Conservation (phyloP, 2,888 invertebrate species). For the Xestia rhomboidea region DNA sequence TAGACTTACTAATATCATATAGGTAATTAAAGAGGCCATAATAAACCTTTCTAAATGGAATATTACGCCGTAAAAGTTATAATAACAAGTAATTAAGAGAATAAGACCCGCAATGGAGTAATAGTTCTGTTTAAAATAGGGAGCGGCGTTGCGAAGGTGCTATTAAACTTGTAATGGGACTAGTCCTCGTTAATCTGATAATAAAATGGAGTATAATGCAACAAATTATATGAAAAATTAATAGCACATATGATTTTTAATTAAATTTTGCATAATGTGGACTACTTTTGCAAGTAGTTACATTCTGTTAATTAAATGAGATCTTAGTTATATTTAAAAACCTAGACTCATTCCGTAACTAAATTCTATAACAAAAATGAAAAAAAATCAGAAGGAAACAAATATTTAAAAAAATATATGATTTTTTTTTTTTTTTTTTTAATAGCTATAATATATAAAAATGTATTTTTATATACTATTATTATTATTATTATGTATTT, state of each 20-base stretch:
- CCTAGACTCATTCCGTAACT: not conserved
- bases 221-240: not conserved
- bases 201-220: constrained; percentile 11
- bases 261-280: not conserved
- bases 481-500: too few relatives aligned
- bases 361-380: not conserved
- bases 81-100: constrained; percentile 59
- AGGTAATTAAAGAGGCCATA: constrained; percentile 45
- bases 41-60: constrained; percentile 53
- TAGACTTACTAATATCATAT: constrained; percentile 35
- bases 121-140: constrained; percentile 51
- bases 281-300: not conserved
- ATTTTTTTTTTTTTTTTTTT: too few relatives aligned
- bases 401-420: not conserved
- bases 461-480: too few relatives aligned
- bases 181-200: constrained; percentile 23
- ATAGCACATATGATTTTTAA: not conserved
- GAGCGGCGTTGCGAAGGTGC: constrained; percentile 37
- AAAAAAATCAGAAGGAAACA: not conserved
- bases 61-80: constrained; percentile 57
- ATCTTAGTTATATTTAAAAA: not conserved
- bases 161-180: constrained; percentile 55
- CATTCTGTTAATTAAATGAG: not conserved
- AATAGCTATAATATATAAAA: too few relatives aligned
- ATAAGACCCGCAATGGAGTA: constrained; percentile 52